These are phyloP conservation scores for Chelonus formosanus DNA, from an alignment of 2,888 invertebrate genomes.

Conservation along the genomic window DNA sequence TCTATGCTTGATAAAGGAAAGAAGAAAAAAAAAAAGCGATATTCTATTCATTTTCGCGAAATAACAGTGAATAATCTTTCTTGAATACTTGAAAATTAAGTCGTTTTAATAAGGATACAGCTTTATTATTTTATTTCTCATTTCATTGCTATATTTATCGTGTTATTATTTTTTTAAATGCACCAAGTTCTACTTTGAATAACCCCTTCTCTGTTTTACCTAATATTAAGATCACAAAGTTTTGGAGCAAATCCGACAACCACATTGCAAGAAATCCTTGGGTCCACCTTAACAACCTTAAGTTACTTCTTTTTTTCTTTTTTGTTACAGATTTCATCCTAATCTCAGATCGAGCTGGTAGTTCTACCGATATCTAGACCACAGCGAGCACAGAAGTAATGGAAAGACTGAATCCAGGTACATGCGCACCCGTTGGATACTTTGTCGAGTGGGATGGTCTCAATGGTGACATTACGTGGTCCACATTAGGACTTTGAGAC, in stretches of 20 bases:
- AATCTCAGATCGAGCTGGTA: conserved; percentile 14
- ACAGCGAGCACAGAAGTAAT: conserved; percentile 28
- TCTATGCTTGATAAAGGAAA: background rate
- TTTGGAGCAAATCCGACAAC: conserved; percentile 7
- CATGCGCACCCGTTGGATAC: conserved; percentile 17
- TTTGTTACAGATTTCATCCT: conserved; percentile 17
- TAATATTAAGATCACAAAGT: conserved; percentile 16
- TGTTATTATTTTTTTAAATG: background rate
- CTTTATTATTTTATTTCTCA: background rate
- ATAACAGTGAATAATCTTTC: conserved; percentile 6
- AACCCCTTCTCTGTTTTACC: background rate
- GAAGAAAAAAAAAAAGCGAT: conserved; percentile 3
- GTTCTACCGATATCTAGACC: conserved; percentile 38
- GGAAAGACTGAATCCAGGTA: conserved; percentile 20
- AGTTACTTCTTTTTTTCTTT: conserved; percentile 5
- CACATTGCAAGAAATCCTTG: conserved; percentile 13
- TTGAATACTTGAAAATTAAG: background rate
- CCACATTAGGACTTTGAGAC: conserved; percentile 32
- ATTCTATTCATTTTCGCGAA: background rate
- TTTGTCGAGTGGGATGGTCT: conserved; percentile 37
- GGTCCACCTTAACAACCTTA: conserved; percentile 17
- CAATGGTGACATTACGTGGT: conserved; percentile 38
- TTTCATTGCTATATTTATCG: conserved; percentile 1
- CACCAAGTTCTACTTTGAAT: background rate
- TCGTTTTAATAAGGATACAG: background rate